Conservation (phyloP, 2,797 vertebrate genomes). For the Gila robusta region DNA sequence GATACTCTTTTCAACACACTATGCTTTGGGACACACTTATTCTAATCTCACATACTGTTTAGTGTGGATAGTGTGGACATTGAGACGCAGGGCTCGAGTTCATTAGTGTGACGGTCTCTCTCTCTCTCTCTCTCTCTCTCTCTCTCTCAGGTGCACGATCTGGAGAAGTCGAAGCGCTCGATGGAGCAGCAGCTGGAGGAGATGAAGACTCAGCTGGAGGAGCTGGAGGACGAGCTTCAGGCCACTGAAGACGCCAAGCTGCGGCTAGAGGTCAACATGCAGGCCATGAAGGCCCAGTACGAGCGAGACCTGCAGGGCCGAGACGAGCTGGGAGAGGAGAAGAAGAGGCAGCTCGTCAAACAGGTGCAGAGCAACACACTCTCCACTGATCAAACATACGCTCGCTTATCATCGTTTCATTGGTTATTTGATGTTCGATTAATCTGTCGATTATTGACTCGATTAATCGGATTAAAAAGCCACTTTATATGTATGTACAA, state of each 20-base stretch:
- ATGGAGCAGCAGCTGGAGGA: constrained; percentile 91
- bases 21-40: too few relatives aligned
- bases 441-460: too few relatives aligned
- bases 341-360: constrained; percentile 92
- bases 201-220: constrained; percentile 89
- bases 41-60: too few relatives aligned
- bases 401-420: too few relatives aligned
- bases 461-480: too few relatives aligned
- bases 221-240: constrained; percentile 89
- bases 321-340: constrained; percentile 95
- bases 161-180: constrained; percentile 92
- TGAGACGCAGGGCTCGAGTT: too few relatives aligned
- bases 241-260: constrained; percentile 90
- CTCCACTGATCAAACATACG: too few relatives aligned
- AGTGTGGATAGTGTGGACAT: too few relatives aligned
- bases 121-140: too few relatives aligned
- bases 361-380: constrained; percentile 78
- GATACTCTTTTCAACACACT: too few relatives aligned
- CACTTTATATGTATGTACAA: too few relatives aligned
- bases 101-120: not conserved
- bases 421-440: too few relatives aligned
- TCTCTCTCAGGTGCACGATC: constrained; percentile 88
- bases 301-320: constrained; percentile 88
- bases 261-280: constrained; percentile 89
- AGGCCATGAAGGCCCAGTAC: constrained; percentile 90